Conservation (phyloP, 2,797 vertebrate genomes). For the Lepus townsendii region DNA sequence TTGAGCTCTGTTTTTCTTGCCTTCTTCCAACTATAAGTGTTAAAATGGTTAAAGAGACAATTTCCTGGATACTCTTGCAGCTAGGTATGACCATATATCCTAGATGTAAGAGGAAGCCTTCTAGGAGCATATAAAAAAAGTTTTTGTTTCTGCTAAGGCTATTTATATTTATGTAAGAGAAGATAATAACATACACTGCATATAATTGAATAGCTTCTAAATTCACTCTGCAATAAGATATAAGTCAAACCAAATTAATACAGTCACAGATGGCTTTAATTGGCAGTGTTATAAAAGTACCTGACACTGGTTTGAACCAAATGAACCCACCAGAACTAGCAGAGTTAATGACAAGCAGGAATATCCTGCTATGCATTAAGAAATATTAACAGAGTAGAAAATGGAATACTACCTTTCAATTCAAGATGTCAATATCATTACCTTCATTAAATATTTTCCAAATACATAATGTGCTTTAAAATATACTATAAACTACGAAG, state of each 20-base stretch:
- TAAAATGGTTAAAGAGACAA: background rate
- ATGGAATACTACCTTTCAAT: constrained; percentile 14
- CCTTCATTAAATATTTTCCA: constrained; percentile 49
- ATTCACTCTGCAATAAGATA: constrained; percentile 43
- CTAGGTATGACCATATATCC: background rate
- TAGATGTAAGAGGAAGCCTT: background rate
- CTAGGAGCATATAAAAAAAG: background rate
- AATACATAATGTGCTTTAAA: background rate
- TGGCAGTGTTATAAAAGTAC: constrained; percentile 31
- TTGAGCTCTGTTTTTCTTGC: background rate
- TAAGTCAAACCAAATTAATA: constrained; percentile 47
- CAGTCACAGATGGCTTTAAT: constrained; percentile 44
- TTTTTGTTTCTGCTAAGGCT: background rate
- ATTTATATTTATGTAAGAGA: constrained; percentile 19
- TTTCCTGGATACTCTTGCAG: constrained; percentile 33
- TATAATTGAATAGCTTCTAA: constrained; percentile 4
- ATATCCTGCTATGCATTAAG: background rate
- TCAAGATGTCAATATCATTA: background rate
- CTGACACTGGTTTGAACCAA: constrained; percentile 15
- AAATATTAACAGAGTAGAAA: constrained; percentile 45
- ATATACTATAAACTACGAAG: constrained; percentile 45
- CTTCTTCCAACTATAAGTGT: background rate
- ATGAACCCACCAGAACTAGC: background rate
- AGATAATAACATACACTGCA: background rate
- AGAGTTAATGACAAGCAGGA: constrained; percentile 31